A percentile compares a stretch with the other conserved stretches of the same genome.
Evolutionary conservation across 1,140 invertebrate species (phyloP).

Genomic region (Habropoda laboriosa): DNA sequence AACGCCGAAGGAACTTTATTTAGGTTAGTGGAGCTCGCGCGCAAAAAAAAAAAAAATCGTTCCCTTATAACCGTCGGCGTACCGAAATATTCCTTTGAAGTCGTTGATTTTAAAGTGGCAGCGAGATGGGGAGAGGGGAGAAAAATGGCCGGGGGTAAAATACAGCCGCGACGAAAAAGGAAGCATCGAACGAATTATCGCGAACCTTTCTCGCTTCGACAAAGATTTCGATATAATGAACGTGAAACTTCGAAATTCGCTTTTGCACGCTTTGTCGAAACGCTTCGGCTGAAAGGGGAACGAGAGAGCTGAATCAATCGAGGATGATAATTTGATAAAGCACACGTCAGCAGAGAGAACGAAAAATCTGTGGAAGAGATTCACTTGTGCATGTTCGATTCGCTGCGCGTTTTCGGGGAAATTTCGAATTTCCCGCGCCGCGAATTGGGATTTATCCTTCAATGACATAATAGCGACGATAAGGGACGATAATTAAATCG

Average conservation of each 20-base stretch:
- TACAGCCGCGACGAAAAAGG: not conserved
- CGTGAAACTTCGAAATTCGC: not conserved
- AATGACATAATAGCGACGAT: not conserved
- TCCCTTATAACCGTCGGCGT: not conserved
- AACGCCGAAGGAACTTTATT: not conserved
- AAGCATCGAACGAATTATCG: not conserved
- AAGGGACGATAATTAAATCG: not conserved
- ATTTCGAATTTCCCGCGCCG: not conserved
- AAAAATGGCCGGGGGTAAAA: too few species aligned
- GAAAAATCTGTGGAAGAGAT: too few species aligned
- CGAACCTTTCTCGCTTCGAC: not conserved
- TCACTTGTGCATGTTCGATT: too few species aligned
- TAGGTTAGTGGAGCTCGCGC: conserved; percentile 4
- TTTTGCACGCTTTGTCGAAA: not conserved
- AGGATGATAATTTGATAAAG: not conserved
- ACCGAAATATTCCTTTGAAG: not conserved
- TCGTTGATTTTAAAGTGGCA: not conserved
- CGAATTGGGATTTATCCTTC: not conserved
- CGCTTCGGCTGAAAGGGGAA: not conserved
- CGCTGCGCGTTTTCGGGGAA: not conserved
- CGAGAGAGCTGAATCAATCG: not conserved
- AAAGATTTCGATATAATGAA: not conserved
- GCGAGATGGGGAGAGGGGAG: not conserved
- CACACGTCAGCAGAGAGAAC: too few species aligned
- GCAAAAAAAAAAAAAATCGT: not conserved